Evolutionary conservation across 2,797 vertebrate species (phyloP), one percentile per base, ranked within the genome.

Genomic region (Channa striata): DNA sequence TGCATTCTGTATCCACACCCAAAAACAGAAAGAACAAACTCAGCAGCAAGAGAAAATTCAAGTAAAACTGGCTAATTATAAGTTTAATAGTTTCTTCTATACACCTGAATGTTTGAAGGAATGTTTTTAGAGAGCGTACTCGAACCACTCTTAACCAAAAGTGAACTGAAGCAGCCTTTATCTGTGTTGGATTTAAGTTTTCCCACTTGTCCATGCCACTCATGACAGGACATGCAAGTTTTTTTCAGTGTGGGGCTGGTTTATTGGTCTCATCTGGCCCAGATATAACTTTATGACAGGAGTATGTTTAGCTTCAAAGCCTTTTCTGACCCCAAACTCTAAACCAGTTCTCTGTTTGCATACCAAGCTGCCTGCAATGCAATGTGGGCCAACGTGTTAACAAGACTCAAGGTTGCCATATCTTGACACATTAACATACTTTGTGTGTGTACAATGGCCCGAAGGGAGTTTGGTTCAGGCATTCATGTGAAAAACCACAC

Each of bases 331-430:
- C 74, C 73, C 70, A 81, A 86, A 81, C 77, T 81, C 74, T 57
- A 87, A 70, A 81, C 51, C 53, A 66, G 72, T 62, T 74, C 65
- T 80, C 37, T 74, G 68, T 88, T 84, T 81, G 73, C 86, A 84
- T 90, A 86, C 78, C 87, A 77, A 42, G 52, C 65, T 47, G 58
- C 62, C 87, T 81, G 3, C 85, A 78, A 59, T 60, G 73, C 74
- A 50, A 86, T 82, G 86, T 79, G 80, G 82, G 78, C 82, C 77
- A 81, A 77, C 2, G 82, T 87, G 87, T 85, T 87, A 90, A 86
- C 89, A 86, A 81, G 81, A 73, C 74, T 74, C 61, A 48, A 77
- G 78, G 77, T 80, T 75, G 72, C 79, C 65, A 68, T 86, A 78
- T 82, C 74, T 84, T 79, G 62, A 90, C 84, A 90, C 81, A 89